These are phyloP conservation scores for Brachypteracias leptosomus DNA, from an alignment of 2,113 vertebrate genomes.

Conservation along the genomic window DNA sequence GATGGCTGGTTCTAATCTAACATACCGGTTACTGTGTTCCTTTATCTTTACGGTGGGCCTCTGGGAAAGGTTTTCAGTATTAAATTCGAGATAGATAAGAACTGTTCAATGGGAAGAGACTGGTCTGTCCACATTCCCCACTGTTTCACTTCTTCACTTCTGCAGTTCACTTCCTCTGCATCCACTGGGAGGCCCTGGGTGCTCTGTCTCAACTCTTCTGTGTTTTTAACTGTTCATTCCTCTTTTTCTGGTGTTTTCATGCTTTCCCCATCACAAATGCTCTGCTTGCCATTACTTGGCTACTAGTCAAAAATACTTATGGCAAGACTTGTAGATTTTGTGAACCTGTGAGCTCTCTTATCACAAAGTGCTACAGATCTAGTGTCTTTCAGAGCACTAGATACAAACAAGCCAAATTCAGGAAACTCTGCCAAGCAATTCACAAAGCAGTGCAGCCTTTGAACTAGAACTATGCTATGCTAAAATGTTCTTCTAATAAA, in stretches of 20 bases:
- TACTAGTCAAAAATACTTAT: neutral
- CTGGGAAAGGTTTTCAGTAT: neutral
- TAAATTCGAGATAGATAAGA: neutral
- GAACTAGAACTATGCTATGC: neutral
- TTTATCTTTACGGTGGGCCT: neutral
- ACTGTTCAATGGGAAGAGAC: neutral
- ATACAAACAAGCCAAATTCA: neutral
- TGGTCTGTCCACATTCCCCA: neutral
- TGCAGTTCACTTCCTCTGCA: neutral
- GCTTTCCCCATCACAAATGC: neutral
- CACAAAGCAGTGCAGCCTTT: neutral
- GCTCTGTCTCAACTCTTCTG: neutral
- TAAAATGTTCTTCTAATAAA: neutral
- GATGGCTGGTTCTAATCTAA: neutral
- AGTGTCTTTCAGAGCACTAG: neutral
- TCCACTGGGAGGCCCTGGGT: neutral
- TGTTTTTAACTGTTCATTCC: neutral
- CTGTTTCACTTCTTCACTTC: neutral
- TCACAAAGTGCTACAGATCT: neutral
- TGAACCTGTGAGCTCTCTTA: neutral
- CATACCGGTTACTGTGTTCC: neutral
- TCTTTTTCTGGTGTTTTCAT: neutral
- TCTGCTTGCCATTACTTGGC: neutral
- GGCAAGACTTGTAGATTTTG: neutral
- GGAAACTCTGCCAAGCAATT: neutral